Evolutionary conservation across 2,113 vertebrate species (phyloP).

Genomic region (Pachyramphus minor): DNA sequence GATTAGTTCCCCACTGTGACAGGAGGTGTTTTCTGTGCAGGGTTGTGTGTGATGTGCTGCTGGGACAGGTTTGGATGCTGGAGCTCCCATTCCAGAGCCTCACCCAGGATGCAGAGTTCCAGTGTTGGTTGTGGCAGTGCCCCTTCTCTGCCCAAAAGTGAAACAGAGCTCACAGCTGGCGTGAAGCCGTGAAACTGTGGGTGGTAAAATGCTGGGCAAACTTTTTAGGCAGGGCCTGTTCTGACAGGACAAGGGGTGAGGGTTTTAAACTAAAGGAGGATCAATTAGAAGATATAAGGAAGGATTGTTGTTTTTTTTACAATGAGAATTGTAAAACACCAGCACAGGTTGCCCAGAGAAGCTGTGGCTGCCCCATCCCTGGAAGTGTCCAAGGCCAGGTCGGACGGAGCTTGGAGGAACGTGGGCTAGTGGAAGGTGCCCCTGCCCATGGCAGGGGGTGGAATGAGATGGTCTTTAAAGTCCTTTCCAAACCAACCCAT

Average conservation of each 20-base stretch:
- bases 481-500: not conserved
- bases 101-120: not conserved
- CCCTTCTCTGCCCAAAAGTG: not conserved
- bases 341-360: not conserved
- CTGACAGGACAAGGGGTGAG: not conserved
- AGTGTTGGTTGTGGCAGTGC: not conserved
- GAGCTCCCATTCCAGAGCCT: not conserved
- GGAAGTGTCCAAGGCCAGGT: rapidly evolving
- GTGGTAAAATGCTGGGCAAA: not conserved
- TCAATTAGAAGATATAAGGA: not conserved
- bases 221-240: not conserved
- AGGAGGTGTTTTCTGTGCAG: not conserved
- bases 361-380: not conserved
- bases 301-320: not conserved
- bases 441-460: not conserved
- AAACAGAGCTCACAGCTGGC: not conserved
- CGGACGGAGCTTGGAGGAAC: not conserved
- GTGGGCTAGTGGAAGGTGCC: not conserved
- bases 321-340: not conserved
- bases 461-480: not conserved
- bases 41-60: not conserved
- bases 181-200: not conserved
- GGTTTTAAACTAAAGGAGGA: not conserved
- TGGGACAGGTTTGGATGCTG: not conserved
- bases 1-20: not conserved